Base-by-base conservation (phyloP, 2,888 invertebrate genomes). In the Drosophila bunnanda region DNA sequence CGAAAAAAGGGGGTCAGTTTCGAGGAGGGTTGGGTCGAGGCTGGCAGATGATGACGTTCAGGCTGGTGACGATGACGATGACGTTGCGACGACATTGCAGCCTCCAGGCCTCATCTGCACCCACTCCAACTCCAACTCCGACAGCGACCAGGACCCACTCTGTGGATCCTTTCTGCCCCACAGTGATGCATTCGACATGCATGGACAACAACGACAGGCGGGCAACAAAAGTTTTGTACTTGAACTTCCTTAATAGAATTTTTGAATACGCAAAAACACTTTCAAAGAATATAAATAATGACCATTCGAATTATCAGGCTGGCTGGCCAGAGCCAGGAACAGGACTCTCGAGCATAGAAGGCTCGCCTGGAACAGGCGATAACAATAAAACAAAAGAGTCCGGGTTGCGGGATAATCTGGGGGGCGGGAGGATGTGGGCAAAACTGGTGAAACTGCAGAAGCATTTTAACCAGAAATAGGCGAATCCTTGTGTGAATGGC, bases 231-330 rank as follows among this genome's bases (percentile, higher is more conserved):
- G 54, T 84, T 86, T 83, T 84, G 80, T 84, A 78, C 80, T 85
- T 82, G 79, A 84, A 83, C 80, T 89, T 90, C 88, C 91, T 91
- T 91, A 90, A 91, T 91, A 91, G 90, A 91, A 91, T 91, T 91
- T 91, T 91, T 90, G 90, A 91, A 91, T 90, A 91, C 90, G 76
- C 82, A 89, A 88, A 88, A 90, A 89, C 90, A 90, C 90, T 90
- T 87, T 89, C 83, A 84, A 89, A 90, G 91, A 90, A 91, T 91
- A 91, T 91, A 91, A 91, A 91, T 91, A 91, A 91, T 91, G 91
- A 88, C 90, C 82, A 90, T 86, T 90, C 84, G 90, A 90, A 90
- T 91, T 90, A 91, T 90, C 90, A 90, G 67, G 67, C 67, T 48
- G 39, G 32, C 66, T 83, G 66, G 71, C 46, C 32, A 38, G 52